phyloP scores from a whole-genome alignment of 2,113 vertebrate species.

The Smithornis capensis region DNA sequence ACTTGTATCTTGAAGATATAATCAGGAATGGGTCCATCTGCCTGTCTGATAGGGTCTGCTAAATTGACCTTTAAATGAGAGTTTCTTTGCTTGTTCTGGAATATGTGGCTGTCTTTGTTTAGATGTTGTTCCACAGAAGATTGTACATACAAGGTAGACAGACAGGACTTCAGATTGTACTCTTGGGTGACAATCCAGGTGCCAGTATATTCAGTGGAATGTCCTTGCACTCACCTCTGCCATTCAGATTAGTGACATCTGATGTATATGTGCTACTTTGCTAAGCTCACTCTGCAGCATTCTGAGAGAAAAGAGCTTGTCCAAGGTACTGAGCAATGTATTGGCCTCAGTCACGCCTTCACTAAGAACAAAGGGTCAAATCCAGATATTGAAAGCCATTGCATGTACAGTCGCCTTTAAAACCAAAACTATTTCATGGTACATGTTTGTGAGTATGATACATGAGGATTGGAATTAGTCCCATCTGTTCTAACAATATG shows the following conservation, averaged over 20 bases:
- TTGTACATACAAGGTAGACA: background rate
- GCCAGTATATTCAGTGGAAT: background rate
- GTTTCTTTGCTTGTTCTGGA: background rate
- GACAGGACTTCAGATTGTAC: background rate
- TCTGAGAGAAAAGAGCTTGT: background rate
- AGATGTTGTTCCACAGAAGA: background rate
- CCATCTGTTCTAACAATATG: conserved; percentile 15
- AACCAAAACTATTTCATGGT: background rate
- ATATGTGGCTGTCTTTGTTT: background rate
- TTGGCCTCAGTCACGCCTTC: background rate
- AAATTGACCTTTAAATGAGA: background rate
- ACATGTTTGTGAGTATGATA: background rate
- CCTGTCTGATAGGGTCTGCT: background rate
- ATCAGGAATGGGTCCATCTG: background rate
- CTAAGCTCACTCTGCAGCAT: background rate
- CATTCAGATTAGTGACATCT: background rate
- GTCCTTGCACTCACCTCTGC: background rate
- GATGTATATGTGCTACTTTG: background rate
- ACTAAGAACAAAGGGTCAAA: background rate
- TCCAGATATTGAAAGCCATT: background rate
- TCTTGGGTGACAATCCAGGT: background rate
- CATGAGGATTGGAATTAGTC: background rate
- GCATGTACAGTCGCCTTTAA: background rate
- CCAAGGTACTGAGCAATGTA: background rate
- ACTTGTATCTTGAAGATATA: background rate